Base-by-base conservation (phyloP, 2,113 vertebrate genomes). In the Hippocampus zosterae region DNA sequence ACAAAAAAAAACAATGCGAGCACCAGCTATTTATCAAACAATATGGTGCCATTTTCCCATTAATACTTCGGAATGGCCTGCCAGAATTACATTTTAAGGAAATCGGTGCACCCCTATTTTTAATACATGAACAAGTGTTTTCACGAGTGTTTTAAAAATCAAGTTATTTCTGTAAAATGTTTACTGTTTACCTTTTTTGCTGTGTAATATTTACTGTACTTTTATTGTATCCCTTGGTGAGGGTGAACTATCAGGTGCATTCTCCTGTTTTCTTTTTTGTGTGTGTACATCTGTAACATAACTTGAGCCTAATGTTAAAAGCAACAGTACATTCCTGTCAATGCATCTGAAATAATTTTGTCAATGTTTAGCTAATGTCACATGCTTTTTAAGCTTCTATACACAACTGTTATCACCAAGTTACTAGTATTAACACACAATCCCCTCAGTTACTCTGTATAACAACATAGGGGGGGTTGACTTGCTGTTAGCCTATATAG, bases 171-270 rank as follows among this genome's bases (percentile, higher is more conserved):
- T 90, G 85, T 90, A 74, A 82, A 61, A 1, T 37, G 42, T 92
- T 60, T 90, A 82, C 89, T 89, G 46, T 50, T 55, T 88, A 91
- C 85, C 88, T 12, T 92, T 73, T 88, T 75, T 89, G 66, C 46
- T 89, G 89, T 91, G 83, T 84, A 91, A 86, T 71, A 11, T 65
- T 25, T 44, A 4, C 27, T 53, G 7, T 21, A 8, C 15, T 3
- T 61, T 67, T 23, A 19, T 57, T 75, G 76, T 73, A 41, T 69
- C 63, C 75, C 81, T 80, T 91, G 92, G 91, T 94, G 87, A 92
- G 93, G 94, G 74, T 94, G 71, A 85, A 74, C 93, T 96, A 96
- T 94, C 94, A 94, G 92, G 92, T 96, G 94, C 94, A 94, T 94
- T 94, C 92, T 93, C 71, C 33, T 68, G 5, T 77, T 71, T 67